A percentile compares a stretch with the other conserved stretches of the same genome.
These are phyloP conservation scores for Labroides dimidiatus DNA, from an alignment of 2,797 vertebrate species.

Conservation along the genomic window DNA sequence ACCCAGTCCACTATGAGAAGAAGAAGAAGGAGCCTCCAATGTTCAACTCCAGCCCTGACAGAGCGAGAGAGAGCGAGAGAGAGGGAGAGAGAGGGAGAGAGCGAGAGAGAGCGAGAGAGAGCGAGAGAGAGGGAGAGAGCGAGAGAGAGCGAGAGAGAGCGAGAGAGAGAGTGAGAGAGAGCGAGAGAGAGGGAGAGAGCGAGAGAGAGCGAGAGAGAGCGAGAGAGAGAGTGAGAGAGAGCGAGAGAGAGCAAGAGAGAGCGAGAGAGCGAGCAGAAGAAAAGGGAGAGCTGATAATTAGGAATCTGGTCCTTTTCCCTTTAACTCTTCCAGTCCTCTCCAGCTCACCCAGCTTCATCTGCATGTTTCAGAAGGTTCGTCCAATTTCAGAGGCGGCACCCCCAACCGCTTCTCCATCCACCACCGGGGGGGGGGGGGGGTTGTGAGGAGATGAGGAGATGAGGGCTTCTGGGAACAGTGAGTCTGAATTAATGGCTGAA, in stretches of 20 bases:
- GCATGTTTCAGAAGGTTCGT: constrained; percentile 81
- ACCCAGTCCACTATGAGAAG: constrained; percentile 55
- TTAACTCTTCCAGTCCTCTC: constrained; percentile 57
- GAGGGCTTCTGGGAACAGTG: constrained; percentile 62
- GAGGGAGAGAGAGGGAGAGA: constrained; percentile 57
- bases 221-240: constrained; percentile 56
- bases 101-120: constrained; percentile 54
- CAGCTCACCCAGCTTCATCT: constrained; percentile 77
- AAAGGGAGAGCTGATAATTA: constrained; percentile 70
- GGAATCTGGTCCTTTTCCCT: constrained; percentile 74
- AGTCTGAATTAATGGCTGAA: constrained; percentile 74
- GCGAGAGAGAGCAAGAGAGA: constrained; percentile 42
- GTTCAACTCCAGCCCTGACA: constrained; percentile 54
- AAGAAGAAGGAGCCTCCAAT: constrained; percentile 45
- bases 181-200: constrained; percentile 52
- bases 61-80: constrained; percentile 43
- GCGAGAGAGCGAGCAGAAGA: constrained; percentile 41
- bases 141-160: constrained; percentile 54
- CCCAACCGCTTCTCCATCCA: constrained; percentile 65
- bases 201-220: constrained; percentile 54
- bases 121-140: constrained; percentile 52
- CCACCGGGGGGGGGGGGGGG: constrained; percentile 58
- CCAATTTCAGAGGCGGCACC: constrained; percentile 77
- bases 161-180: constrained; percentile 56
- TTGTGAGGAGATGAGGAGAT: constrained; percentile 51